Evolutionary conservation across 2,888 invertebrate genomes (phyloP).

Genomic region (Melanophora roralis): DNA sequence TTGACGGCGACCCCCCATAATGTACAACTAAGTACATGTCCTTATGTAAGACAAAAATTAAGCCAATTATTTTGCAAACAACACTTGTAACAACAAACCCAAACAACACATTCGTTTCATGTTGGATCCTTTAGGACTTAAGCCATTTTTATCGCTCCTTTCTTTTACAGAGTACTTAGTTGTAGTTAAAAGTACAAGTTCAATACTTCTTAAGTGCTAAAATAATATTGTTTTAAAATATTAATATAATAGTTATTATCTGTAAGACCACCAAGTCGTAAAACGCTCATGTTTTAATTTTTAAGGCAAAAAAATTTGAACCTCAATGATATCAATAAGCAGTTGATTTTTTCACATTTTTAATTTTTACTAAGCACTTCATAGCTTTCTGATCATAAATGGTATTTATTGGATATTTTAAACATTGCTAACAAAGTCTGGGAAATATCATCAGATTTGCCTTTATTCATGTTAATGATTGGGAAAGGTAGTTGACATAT

Average conservation of each 20-base stretch:
- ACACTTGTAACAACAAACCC: conserved; percentile 51
- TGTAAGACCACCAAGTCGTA: neutral
- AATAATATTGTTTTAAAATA: conserved; percentile 2
- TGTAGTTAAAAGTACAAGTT: too few relatives aligned
- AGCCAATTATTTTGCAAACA: conserved; percentile 51
- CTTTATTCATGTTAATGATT: too few relatives aligned
- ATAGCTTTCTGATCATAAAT: too few relatives aligned
- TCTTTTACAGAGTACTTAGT: neutral
- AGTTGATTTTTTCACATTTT: too few relatives aligned
- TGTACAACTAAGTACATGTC: neutral
- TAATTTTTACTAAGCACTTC: too few relatives aligned
- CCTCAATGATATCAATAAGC: too few relatives aligned
- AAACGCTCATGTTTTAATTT: too few relatives aligned
- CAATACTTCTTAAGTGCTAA: neutral
- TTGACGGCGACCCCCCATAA: conserved; percentile 45
- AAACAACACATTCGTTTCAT: neutral
- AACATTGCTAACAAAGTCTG: too few relatives aligned
- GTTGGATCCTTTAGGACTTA: neutral
- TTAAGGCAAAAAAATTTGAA: too few relatives aligned
- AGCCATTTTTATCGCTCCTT: neutral
- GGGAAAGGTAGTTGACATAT: too few relatives aligned
- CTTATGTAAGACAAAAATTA: conserved; percentile 52
- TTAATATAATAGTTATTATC: conserved; percentile 7
- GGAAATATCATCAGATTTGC: too few relatives aligned
- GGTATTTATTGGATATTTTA: too few relatives aligned